A percentile compares a stretch with the other conserved stretches of the same genome.
Evolutionary conservation across 2,113 vertebrate genomes (phyloP).

Genomic region (Felis catus): DNA sequence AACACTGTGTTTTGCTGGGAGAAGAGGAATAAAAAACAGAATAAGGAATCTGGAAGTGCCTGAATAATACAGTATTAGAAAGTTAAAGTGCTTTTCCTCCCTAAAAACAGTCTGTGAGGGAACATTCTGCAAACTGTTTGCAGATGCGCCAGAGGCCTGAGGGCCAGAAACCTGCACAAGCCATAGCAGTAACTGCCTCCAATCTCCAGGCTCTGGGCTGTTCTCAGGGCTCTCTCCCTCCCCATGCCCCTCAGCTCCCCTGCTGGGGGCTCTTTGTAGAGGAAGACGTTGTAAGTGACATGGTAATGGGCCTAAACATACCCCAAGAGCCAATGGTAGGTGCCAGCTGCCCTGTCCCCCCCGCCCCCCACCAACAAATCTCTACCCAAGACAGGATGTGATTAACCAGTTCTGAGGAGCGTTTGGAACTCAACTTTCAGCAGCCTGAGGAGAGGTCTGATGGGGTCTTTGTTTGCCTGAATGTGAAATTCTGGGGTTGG

Average conservation of each 20-base stretch:
- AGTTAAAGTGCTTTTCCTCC: background rate
- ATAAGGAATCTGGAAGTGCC: background rate
- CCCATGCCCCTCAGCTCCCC: background rate
- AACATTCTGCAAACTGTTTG: background rate
- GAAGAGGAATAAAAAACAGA: background rate
- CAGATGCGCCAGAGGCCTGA: background rate
- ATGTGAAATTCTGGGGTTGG: constrained; percentile 32
- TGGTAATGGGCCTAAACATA: background rate
- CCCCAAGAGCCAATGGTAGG: background rate
- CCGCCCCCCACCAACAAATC: background rate
- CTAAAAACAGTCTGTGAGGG: background rate
- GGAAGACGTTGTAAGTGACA: background rate
- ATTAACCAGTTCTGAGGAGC: background rate
- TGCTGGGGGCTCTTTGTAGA: background rate
- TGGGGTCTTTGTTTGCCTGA: constrained; percentile 42
- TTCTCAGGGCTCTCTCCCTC: background rate
- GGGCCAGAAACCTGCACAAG: background rate
- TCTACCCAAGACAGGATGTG: constrained; percentile 34
- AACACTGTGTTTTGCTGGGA: background rate
- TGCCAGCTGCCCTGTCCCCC: background rate
- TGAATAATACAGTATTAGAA: background rate
- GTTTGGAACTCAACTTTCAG: background rate
- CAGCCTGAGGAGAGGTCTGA: background rate
- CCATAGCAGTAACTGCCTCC: background rate
- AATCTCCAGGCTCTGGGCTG: background rate